Conservation (phyloP, 2,113 vertebrate genomes). For the Psophia crepitans region DNA sequence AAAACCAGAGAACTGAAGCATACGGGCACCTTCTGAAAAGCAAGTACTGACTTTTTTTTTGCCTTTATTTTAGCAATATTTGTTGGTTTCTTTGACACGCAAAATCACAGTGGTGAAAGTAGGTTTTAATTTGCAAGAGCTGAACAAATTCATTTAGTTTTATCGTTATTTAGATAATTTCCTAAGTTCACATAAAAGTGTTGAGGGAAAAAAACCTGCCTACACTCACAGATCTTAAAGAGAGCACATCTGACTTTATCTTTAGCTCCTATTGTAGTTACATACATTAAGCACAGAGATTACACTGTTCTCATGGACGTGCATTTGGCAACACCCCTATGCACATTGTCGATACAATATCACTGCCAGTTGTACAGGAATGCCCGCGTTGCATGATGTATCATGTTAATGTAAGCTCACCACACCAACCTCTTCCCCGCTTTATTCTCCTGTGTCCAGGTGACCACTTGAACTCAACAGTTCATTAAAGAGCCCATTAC, state of each 20-base stretch:
- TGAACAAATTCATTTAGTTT: neutral
- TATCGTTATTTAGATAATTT: neutral
- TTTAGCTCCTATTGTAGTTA: neutral
- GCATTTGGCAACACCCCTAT: neutral
- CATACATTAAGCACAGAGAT: neutral
- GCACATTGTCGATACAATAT: neutral
- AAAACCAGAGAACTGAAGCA: neutral
- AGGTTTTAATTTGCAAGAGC: neutral
- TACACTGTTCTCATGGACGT: neutral
- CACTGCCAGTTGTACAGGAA: neutral
- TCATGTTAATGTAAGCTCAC: neutral
- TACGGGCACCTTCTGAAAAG: neutral
- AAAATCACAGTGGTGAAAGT: neutral
- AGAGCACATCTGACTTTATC: neutral
- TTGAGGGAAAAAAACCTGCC: neutral
- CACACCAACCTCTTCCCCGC: neutral
- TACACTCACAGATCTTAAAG: neutral
- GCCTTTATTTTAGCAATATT: neutral
- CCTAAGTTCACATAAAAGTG: neutral
- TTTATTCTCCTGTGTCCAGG: neutral
- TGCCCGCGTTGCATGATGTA: fast-evolving
- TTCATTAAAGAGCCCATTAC: neutral
- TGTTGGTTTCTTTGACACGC: neutral
- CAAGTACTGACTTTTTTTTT: neutral
- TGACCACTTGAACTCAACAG: neutral